Evolutionary conservation across 2,797 vertebrate species (phyloP).

Genomic region (Crax fasciolata): DNA sequence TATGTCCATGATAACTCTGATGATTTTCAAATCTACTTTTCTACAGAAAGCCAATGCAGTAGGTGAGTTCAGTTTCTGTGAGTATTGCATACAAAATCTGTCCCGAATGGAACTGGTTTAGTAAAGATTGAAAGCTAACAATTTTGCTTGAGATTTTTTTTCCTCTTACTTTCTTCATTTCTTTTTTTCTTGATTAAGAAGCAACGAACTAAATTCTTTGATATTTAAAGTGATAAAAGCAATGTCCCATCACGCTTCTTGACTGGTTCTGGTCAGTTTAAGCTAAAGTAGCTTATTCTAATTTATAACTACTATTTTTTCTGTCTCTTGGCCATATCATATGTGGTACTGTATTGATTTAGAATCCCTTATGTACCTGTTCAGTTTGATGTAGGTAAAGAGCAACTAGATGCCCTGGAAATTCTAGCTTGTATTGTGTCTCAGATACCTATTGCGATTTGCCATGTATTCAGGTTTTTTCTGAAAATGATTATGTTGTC

Average conservation of each 20-base stretch:
- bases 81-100: background rate
- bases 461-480: background rate
- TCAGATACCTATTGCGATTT: background rate
- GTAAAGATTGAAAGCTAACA: background rate
- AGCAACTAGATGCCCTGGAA: background rate
- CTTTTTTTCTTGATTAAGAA: background rate
- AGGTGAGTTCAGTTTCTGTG: slow-evolving; percentile 85
- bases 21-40: slow-evolving; percentile 98
- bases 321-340: background rate
- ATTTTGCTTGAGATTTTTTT: slow-evolving; percentile 18
- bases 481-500: background rate
- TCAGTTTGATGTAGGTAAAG: background rate
- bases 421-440: background rate
- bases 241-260: background rate
- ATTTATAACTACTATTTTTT: background rate
- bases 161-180: background rate
- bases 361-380: background rate
- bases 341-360: background rate
- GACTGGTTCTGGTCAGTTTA: background rate
- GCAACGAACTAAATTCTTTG: background rate
- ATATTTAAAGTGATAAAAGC: background rate
- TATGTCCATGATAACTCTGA: slow-evolving; percentile 95
- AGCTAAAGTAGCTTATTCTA: background rate
- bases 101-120: background rate
- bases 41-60: slow-evolving; percentile 92